A percentile compares a stretch with the other conserved stretches of the same genome.
Conservation (phyloP, 2,888 invertebrate species). For the Papilio elwesi region DNA sequence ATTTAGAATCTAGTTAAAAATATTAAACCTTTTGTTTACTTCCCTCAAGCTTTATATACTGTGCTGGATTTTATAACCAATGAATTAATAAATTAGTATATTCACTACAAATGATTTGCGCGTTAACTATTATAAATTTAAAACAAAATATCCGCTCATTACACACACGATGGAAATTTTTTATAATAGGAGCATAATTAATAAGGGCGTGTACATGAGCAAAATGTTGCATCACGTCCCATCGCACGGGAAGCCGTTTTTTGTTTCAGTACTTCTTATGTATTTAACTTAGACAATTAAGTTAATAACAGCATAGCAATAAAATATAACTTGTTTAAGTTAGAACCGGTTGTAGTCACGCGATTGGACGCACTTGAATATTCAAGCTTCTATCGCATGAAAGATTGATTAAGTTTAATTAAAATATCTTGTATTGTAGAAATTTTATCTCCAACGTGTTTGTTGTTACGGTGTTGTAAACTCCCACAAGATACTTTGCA, state of each 20-base stretch:
- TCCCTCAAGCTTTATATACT: no score
- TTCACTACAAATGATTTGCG: no score
- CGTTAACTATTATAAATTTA: no score
- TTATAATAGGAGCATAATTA: not conserved
- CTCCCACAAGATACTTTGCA: not conserved
- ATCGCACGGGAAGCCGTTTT: not conserved
- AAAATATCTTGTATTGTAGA: not conserved
- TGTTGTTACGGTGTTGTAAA: not conserved
- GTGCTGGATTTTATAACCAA: no score
- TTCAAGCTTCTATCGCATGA: not conserved
- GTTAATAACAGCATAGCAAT: conserved; percentile 10
- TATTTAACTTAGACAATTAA: conserved; percentile 18
- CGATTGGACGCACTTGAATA: conserved; percentile 1
- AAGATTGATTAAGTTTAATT: conserved; percentile 1
- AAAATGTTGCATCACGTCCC: conserved; percentile 6
- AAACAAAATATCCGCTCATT: no score
- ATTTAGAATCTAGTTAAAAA: no score
- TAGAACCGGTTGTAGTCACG: conserved; percentile 7
- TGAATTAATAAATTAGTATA: no score
- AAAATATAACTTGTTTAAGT: conserved; percentile 17
- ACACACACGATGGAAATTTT: not conserved
- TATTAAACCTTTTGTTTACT: no score
- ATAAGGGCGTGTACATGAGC: not conserved
- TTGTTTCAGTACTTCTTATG: not conserved
- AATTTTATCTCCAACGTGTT: conserved; percentile 4